Percentiles rank a stretch among this genome's conserved stretches.
These are phyloP conservation scores for Rhagoletis zephyria DNA, from an alignment of 1,140 invertebrate genomes.

Conservation along the genomic window DNA sequence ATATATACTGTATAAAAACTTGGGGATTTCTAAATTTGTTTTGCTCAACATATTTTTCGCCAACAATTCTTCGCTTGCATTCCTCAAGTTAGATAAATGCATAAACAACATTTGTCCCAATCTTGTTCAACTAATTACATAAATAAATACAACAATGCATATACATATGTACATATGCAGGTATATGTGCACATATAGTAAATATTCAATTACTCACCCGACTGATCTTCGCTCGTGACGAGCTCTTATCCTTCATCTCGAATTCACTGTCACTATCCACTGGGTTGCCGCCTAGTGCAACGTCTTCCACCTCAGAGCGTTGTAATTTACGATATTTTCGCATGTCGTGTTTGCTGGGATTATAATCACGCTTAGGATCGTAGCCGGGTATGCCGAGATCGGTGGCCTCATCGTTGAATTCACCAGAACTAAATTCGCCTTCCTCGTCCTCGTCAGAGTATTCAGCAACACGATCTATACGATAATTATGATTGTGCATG, in stretches of 20 bases:
- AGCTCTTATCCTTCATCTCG: slow-evolving; percentile 75
- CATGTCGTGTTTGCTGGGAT: slow-evolving; percentile 72
- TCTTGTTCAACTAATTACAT: neutral
- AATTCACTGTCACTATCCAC: slow-evolving; percentile 75
- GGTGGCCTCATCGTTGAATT: slow-evolving; percentile 78
- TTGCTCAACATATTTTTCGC: neutral
- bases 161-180: neutral
- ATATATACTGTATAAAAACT: neutral
- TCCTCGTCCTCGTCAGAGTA: slow-evolving; percentile 81
- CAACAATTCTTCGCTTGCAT: slow-evolving; percentile 2
- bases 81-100: neutral
- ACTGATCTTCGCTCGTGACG: slow-evolving; percentile 72
- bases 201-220: slow-evolving; percentile 65
- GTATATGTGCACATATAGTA: neutral
- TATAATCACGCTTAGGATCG: slow-evolving; percentile 71
- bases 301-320: slow-evolving; percentile 70
- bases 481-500: slow-evolving; percentile 39
- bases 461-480: slow-evolving; percentile 77
- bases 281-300: slow-evolving; percentile 64
- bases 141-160: too few relatives aligned
- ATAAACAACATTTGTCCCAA: neutral
- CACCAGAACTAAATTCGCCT: slow-evolving; percentile 80
- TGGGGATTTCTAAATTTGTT: neutral
- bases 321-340: slow-evolving; percentile 72
- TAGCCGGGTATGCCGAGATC: slow-evolving; percentile 70